Conservation (phyloP, 2,888 invertebrate genomes). For the Xanthorhoe designata region DNA sequence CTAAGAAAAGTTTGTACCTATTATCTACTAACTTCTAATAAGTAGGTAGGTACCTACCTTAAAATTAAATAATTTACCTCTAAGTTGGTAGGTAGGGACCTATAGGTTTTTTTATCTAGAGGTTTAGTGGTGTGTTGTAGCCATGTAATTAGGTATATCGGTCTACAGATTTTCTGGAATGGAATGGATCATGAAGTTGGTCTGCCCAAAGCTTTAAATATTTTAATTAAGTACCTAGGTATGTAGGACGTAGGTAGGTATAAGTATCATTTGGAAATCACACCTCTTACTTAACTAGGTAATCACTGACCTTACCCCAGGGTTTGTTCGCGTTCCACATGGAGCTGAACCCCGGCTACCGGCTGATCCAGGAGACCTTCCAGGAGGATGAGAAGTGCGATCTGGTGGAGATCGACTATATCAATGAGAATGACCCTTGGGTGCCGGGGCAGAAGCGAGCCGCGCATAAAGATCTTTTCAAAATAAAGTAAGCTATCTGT, state of each 20-base stretch:
- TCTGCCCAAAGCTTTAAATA: too few species aligned
- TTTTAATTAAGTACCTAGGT: too few species aligned
- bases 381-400: conserved; percentile 87
- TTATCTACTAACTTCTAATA: not conserved
- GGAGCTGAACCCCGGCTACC: conserved; percentile 84
- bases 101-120: too few species aligned
- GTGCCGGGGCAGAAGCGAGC: conserved; percentile 82
- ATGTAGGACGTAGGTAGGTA: too few species aligned
- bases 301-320: conserved; percentile 54
- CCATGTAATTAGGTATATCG: too few species aligned
- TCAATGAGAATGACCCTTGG: conserved; percentile 84
- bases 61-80: too few species aligned
- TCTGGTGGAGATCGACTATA: conserved; percentile 83
- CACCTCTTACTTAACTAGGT: not conserved
- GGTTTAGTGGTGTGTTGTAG: too few species aligned
- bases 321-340: conserved; percentile 86
- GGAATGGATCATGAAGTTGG: too few species aligned
- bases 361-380: conserved; percentile 85
- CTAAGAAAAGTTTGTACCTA: conserved; percentile 65
- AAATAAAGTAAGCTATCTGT: conserved; percentile 81
- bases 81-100: too few species aligned
- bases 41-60: not conserved
- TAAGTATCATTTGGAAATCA: too few species aligned
- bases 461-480: conserved; percentile 81
- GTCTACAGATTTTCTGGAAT: too few species aligned